These are phyloP conservation scores for Serripes groenlandicus DNA, from an alignment of 2,888 invertebrate genomes.

Conservation along the genomic window DNA sequence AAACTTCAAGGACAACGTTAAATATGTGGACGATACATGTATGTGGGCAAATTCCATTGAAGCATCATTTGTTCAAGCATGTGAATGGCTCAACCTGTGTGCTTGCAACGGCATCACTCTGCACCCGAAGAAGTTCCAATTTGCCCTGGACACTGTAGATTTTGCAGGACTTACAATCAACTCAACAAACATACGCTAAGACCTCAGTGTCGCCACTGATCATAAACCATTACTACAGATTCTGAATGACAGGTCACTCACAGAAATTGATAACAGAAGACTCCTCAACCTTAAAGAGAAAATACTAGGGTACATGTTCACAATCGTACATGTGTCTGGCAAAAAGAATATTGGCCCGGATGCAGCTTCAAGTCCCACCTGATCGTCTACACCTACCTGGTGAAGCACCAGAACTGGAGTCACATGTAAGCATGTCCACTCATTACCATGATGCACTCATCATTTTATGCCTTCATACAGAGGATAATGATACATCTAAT, in stretches of 20 bases:
- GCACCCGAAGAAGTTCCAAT: no score
- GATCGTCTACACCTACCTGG: conserved; percentile 40
- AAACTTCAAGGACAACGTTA: no score
- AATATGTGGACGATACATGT: no score
- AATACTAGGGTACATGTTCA: conserved; percentile 51
- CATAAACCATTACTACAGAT: conserved; percentile 63
- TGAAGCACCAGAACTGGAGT: conserved; percentile 16
- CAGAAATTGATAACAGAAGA: conserved; percentile 54
- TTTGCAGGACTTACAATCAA: no score
- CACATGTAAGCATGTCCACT: background rate
- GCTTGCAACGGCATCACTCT: no score
- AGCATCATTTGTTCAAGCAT: no score
- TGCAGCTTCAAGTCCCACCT: conserved; percentile 41
- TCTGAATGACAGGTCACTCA: conserved; percentile 53
- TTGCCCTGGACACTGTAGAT: no score
- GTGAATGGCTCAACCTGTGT: no score
- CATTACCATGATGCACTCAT: background rate
- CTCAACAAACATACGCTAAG: no score
- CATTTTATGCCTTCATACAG: conserved; percentile 2
- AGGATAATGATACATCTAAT: conserved; percentile 21
- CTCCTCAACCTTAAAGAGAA: conserved; percentile 59
- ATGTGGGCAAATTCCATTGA: no score
- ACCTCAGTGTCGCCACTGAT: no score
- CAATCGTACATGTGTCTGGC: conserved; percentile 48
- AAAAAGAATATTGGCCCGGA: conserved; percentile 38